Conservation (phyloP, 2,113 vertebrate genomes). For the Cromileptes altivelis region DNA sequence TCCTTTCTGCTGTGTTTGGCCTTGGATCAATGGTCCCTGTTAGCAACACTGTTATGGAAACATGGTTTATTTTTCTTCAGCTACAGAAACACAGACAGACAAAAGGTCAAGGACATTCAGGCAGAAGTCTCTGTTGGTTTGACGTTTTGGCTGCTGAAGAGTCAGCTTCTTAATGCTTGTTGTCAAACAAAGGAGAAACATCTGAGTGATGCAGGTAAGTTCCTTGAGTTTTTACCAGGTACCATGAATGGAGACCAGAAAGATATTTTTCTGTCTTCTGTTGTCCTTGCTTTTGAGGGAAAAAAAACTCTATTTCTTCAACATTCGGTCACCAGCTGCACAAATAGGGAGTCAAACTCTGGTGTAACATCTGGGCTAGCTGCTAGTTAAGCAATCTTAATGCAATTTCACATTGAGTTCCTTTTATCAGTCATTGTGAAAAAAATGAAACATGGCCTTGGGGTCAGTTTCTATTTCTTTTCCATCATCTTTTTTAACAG, state of each 20-base stretch:
- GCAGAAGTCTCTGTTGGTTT: constrained; percentile 20
- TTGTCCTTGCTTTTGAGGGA: not conserved
- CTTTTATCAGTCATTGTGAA: too few relatives aligned
- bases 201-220: not conserved
- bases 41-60: constrained; percentile 70
- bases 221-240: not conserved
- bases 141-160: constrained; percentile 30
- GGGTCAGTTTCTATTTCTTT: not conserved
- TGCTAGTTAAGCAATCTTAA: not conserved
- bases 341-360: not conserved
- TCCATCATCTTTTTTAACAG: not conserved
- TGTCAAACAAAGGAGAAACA: constrained; percentile 26
- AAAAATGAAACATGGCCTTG: not conserved
- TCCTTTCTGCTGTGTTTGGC: constrained; percentile 30
- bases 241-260: not conserved
- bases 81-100: constrained; percentile 21
- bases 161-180: constrained; percentile 25
- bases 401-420: not conserved
- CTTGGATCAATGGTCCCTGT: constrained; percentile 50
- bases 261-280: too few relatives aligned
- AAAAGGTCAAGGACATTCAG: constrained; percentile 50
- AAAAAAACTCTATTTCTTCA: too few relatives aligned
- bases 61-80: constrained; percentile 45
- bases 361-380: not conserved
- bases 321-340: not conserved